Base-by-base conservation (phyloP, 2,888 invertebrate species). In the Melangyna quadrimaculata region DNA sequence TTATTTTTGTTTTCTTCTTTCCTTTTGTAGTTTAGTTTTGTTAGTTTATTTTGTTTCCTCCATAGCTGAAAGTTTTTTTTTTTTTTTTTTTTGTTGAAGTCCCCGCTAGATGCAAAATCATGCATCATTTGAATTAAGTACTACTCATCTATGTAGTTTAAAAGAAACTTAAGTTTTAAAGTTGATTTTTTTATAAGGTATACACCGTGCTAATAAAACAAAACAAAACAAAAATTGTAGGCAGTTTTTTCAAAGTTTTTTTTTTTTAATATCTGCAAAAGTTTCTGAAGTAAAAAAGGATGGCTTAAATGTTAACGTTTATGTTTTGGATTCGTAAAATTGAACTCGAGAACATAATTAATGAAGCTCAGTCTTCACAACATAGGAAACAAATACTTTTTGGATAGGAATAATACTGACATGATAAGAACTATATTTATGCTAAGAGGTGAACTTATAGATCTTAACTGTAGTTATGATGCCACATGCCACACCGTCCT, bases 71-170 rank as follows among this genome's bases (percentile, higher is more conserved):
- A 67, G 22, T 67, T 57, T 65, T 24, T 32, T 22, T 59, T 48
- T 51, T 53, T 65, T 57, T 65, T 19, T 53, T 53, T n/a, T 43
- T 17, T 51, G 32, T 43, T 71, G 65, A 35, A 78, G 57, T 78
- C 65, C n/a, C n/a, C n/a, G n/a, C 48, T 59, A 40, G 81, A 82
- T 67, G 81, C 40, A 59, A 78, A 78, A 78, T 82, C 78, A 82
- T 78, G 72, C 72, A 72, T 82, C 81, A 78, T 78, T 72, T 78
- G 72, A 82, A 82, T 78, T 61, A 82, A 82, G 72, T 67, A 82
- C 59, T n/a, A n/a, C n/a, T n/a, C n/a, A n/a, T n/a, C 59, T 35
- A 22, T 37, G 35, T 40, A 27, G 32, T 45, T 65, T 65, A 24
- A 14, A 24, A 59, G 40, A 61, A 61, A 71, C 70, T 75, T 48